Conservation (phyloP, 2,113 vertebrate species). For the Xenopus borealis region DNA sequence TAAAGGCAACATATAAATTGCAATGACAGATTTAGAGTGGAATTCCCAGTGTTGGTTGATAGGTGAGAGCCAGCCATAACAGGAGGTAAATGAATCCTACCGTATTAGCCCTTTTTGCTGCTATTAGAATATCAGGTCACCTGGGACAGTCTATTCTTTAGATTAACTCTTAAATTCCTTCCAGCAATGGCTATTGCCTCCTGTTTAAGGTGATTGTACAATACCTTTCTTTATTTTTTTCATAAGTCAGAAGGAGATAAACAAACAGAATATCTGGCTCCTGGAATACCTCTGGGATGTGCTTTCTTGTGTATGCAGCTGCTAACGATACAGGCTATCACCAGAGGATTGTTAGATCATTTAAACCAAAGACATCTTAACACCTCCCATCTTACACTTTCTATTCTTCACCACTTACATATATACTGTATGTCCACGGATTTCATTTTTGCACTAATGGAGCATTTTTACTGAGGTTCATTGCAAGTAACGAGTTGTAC, state of each 20-base stretch:
- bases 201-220: not conserved
- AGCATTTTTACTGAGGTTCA: not conserved
- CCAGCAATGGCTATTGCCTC: not conserved
- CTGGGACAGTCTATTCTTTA: constrained; percentile 52
- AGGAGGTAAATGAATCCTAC: constrained; percentile 53
- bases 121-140: constrained; percentile 56
- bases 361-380: constrained; percentile 22
- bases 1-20: not conserved
- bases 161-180: constrained; percentile 59
- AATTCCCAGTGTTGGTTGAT: constrained; percentile 49
- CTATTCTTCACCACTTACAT: constrained; percentile 1
- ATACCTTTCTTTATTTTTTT: not conserved
- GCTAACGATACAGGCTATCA: constrained; percentile 8
- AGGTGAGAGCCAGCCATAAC: constrained; percentile 50
- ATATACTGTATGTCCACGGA: constrained; percentile 10
- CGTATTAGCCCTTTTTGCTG: constrained; percentile 54
- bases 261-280: constrained; percentile 27
- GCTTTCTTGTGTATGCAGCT: constrained; percentile 42
- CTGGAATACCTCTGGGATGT: constrained; percentile 12
- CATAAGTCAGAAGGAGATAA: constrained; percentile 12
- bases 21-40: constrained; percentile 35
- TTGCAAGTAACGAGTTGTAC: not conserved
- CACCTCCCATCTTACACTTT: constrained; percentile 32
- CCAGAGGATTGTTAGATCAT: constrained; percentile 8
- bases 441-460: not conserved